phyloP scores from a whole-genome alignment of 2,797 vertebrate genomes.

The Trachops cirrhosus region DNA sequence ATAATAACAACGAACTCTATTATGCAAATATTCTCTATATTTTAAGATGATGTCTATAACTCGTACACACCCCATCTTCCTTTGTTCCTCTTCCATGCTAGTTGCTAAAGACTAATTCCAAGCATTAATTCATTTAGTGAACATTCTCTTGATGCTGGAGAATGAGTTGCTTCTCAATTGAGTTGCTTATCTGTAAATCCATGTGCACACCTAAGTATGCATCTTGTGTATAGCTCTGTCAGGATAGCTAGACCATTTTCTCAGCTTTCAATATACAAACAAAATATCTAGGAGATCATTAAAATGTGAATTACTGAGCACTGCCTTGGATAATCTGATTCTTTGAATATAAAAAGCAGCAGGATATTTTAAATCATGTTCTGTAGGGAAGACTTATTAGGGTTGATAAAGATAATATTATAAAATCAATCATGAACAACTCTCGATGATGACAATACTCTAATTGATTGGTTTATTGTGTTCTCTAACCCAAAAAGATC shows the following conservation, averaged over 20 bases:
- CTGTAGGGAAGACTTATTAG: not conserved
- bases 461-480: not conserved
- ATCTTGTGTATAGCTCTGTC: not conserved
- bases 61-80: not conserved
- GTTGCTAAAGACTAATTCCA: not conserved
- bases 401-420: not conserved
- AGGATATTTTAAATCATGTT: not conserved
- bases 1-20: not conserved
- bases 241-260: not conserved
- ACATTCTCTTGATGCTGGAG: not conserved
- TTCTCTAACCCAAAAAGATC: not conserved
- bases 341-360: not conserved
- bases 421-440: not conserved
- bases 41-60: not conserved
- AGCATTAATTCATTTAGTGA: not conserved
- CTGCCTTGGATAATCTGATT: not conserved
- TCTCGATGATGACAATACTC: not conserved
- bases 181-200: not conserved
- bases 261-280: not conserved
- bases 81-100: not conserved
- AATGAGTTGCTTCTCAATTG: not conserved
- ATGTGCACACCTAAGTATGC: fast-evolving
- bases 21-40: not conserved
- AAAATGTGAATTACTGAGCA: not conserved
- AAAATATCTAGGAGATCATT: not conserved